A percentile compares a stretch with the other conserved stretches of the same genome.
Conservation (phyloP, 2,113 vertebrate genomes). For the Bagarius yarrelli region DNA sequence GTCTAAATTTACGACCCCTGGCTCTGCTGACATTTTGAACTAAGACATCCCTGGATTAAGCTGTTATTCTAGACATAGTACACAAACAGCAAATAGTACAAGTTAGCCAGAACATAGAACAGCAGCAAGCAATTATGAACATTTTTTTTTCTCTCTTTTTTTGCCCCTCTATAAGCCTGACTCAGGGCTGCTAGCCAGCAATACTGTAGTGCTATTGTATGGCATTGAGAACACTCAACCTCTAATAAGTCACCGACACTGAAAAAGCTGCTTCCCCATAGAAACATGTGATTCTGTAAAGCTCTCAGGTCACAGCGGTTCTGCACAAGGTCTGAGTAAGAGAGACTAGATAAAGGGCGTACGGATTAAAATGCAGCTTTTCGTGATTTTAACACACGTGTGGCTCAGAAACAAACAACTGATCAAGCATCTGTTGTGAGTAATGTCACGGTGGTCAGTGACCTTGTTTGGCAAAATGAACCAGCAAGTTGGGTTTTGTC, state of each 20-base stretch:
- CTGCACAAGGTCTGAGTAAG: conserved; percentile 1
- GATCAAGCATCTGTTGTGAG: neutral
- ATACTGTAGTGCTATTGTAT: conserved; percentile 3
- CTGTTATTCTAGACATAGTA: neutral
- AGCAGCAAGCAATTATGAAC: neutral
- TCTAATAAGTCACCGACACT: neutral
- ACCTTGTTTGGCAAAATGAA: conserved; percentile 11
- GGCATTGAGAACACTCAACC: neutral
- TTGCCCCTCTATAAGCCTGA: neutral
- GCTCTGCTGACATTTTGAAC: neutral
- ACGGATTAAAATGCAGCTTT: conserved; percentile 1
- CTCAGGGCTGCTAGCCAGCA: conserved; percentile 4
- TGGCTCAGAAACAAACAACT: neutral
- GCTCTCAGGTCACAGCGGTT: neutral
- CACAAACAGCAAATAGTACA: neutral
- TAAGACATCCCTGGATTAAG: neutral
- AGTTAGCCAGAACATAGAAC: conserved; percentile 15
- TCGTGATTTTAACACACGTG: neutral
- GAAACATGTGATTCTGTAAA: conserved; percentile 8
- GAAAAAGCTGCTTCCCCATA: neutral
- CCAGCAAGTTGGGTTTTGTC: neutral
- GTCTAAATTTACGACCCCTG: conserved; percentile 30
- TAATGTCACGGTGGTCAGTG: conserved; percentile 4
- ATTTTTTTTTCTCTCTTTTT: neutral
- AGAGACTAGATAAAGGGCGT: neutral